A percentile compares a stretch with the other conserved stretches of the same genome.
Evolutionary conservation across 2,113 vertebrate genomes (phyloP).

Genomic region (Brachyhypopomus gauderio): DNA sequence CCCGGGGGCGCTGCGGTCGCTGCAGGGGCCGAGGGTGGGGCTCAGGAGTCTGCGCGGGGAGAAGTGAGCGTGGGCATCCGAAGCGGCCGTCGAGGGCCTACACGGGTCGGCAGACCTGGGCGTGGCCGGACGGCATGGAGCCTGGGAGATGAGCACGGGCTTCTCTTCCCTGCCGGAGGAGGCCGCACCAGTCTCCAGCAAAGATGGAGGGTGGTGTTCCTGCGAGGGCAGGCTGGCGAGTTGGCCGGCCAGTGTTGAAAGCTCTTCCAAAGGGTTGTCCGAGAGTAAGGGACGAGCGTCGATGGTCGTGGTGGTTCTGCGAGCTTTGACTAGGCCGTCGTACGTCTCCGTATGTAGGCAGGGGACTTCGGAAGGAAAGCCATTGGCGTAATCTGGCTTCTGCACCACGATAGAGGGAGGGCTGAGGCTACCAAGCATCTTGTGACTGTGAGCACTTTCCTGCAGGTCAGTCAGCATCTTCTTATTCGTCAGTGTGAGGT

Average conservation of each 20-base stretch:
- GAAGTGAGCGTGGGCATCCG: conserved; percentile 84
- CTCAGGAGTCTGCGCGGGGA: too few relatives aligned
- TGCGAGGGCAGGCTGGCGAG: conserved; percentile 90
- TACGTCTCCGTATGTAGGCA: conserved; percentile 85
- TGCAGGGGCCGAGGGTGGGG: too few relatives aligned
- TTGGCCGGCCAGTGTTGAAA: conserved; percentile 93
- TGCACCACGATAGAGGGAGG: conserved; percentile 93
- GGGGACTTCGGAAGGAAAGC: conserved; percentile 71
- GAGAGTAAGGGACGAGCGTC: conserved; percentile 86
- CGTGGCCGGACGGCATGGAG: conserved; percentile 72
- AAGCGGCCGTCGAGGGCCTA: conserved; percentile 86
- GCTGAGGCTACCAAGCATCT: conserved; percentile 89
- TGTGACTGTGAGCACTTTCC: conserved; percentile 87
- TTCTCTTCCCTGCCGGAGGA: conserved; percentile 92
- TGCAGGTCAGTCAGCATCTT: conserved; percentile 93
- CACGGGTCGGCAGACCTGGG: conserved; percentile 69
- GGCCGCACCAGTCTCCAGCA: conserved; percentile 68
- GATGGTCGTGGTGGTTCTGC: conserved; percentile 67
- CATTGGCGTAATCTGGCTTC: conserved; percentile 87
- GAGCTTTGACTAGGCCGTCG: conserved; percentile 76
- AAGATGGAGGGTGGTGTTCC: conserved; percentile 64
- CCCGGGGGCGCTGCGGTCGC: conserved; percentile 68
- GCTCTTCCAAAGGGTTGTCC: conserved; percentile 94
- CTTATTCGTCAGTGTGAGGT: conserved; percentile 88
- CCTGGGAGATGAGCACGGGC: conserved; percentile 84